These are phyloP conservation scores for Bergia puertoricense DNA, from an alignment of 92 coral and sea anemone genomes.

Conservation along the genomic window DNA sequence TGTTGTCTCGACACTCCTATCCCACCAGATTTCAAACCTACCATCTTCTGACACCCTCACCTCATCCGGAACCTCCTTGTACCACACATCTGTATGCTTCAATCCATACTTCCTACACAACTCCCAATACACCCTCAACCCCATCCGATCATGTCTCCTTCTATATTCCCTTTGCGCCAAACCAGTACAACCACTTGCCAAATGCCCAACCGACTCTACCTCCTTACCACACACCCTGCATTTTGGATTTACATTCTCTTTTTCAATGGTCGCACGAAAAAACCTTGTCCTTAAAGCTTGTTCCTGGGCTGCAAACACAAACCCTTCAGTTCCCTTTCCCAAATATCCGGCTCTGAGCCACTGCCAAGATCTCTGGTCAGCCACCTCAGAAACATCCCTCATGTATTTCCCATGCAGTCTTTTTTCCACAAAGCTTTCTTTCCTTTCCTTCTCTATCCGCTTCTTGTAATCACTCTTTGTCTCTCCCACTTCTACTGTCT, in stretches of 20 bases:
- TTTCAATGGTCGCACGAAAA: conserved; percentile 43
- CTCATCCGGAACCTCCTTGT: conserved; percentile 36
- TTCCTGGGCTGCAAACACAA: conserved; percentile 25
- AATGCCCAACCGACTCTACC: conserved; percentile 46
- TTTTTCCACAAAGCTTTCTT: conserved; percentile 22
- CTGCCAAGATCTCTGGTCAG: conserved; percentile 40
- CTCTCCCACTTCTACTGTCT: conserved; percentile 36
- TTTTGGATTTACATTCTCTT: conserved; percentile 41
- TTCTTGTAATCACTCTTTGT: conserved; percentile 21
- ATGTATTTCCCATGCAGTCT: conserved; percentile 20
- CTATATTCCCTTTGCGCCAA: conserved; percentile 16
- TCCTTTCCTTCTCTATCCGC: conserved; percentile 31
- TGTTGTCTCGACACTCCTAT: conserved; percentile 50
- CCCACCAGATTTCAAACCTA: conserved; percentile 39
- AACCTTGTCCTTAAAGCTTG: conserved; percentile 45
- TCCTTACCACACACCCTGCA: conserved; percentile 49
- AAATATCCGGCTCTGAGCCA: conserved; percentile 35
- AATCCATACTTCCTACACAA: conserved; percentile 30
- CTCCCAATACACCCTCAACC: conserved; percentile 32
- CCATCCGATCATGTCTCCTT: conserved; percentile 29
- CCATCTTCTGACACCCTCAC: conserved; percentile 25
- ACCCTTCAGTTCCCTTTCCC: conserved; percentile 32
- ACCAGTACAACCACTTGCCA: conserved; percentile 46
- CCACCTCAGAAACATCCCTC: conserved; percentile 35
- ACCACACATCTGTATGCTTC: conserved; percentile 23